Evolutionary conservation across 2,113 vertebrate genomes (phyloP).

Genomic region (Pelobates fuscus): DNA sequence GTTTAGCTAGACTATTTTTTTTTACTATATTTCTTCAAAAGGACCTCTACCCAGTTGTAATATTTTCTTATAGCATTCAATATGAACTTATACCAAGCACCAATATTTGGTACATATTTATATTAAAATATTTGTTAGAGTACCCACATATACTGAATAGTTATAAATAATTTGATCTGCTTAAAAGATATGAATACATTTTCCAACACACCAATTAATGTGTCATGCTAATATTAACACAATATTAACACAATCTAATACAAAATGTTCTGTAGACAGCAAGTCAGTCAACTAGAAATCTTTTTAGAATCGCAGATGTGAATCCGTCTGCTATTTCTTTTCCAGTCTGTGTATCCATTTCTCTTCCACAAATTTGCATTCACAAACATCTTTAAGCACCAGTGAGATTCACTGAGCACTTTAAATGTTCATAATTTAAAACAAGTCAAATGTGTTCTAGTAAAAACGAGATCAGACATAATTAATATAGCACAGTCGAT

Average conservation of each 20-base stretch:
- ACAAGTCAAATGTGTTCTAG: constrained; percentile 36
- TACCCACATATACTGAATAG: too few species aligned
- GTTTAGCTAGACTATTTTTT: too few species aligned
- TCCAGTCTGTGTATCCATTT: constrained; percentile 35
- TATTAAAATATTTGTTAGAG: too few species aligned
- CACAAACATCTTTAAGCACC: constrained; percentile 46
- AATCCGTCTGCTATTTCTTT: constrained; percentile 38
- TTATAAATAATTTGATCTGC: neutral
- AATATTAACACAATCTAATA: constrained; percentile 29
- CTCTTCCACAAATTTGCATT: constrained; percentile 38
- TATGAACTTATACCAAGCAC: too few species aligned
- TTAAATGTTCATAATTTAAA: constrained; percentile 30
- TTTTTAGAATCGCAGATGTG: constrained; percentile 39
- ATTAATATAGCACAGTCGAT: constrained; percentile 42
- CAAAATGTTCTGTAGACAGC: constrained; percentile 39
- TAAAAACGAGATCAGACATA: constrained; percentile 52
- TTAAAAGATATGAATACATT: neutral
- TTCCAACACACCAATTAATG: constrained; percentile 6
- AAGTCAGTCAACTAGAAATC: constrained; percentile 45
- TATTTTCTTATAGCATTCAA: too few species aligned
- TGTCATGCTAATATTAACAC: constrained; percentile 44
- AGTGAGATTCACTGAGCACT: constrained; percentile 12
- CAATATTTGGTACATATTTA: too few species aligned
- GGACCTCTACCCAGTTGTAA: too few species aligned
- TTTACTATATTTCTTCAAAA: too few species aligned